phyloP scores from a whole-genome alignment of 1,140 invertebrate species.

The Lysiphlebus fabarum region DNA sequence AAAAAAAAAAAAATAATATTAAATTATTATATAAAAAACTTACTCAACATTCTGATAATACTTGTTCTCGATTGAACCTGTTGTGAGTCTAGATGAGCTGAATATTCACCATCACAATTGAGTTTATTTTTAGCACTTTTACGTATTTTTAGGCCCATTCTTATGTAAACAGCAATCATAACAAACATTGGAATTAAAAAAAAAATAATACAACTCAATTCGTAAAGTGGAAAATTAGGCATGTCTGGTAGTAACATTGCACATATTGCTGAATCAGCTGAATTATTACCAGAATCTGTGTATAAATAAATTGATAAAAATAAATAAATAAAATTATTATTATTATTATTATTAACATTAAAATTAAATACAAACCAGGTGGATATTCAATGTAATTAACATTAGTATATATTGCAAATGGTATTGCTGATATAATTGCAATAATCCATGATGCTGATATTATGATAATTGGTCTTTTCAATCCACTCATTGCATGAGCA shows the following conservation, averaged over 20 bases:
- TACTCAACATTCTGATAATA: conserved; percentile 80
- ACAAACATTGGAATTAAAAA: conserved; percentile 79
- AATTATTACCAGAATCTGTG: conserved; percentile 45
- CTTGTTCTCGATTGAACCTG: conserved; percentile 69
- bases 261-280: conserved; percentile 72
- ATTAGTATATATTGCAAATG: conserved; percentile 70
- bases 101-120: conserved; percentile 51
- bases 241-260: conserved; percentile 60
- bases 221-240: conserved; percentile 63
- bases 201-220: conserved; percentile 78
- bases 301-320: not conserved
- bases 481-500: conserved; percentile 73
- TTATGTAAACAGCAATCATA: conserved; percentile 72
- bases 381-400: conserved; percentile 72
- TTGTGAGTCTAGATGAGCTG: conserved; percentile 63
- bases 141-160: conserved; percentile 72
- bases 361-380: conserved; percentile 53
- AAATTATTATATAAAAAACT: conserved; percentile 37
- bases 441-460: conserved; percentile 77
- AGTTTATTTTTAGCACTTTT: conserved; percentile 54
- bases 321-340: not conserved
- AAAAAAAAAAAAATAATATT: not conserved
- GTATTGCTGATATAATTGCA: conserved; percentile 72
- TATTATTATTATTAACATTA: not conserved
- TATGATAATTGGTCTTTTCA: conserved; percentile 76